These are phyloP conservation scores for Dolichoris vasculosae DNA, from an alignment of 1,140 invertebrate species.

Conservation along the genomic window DNA sequence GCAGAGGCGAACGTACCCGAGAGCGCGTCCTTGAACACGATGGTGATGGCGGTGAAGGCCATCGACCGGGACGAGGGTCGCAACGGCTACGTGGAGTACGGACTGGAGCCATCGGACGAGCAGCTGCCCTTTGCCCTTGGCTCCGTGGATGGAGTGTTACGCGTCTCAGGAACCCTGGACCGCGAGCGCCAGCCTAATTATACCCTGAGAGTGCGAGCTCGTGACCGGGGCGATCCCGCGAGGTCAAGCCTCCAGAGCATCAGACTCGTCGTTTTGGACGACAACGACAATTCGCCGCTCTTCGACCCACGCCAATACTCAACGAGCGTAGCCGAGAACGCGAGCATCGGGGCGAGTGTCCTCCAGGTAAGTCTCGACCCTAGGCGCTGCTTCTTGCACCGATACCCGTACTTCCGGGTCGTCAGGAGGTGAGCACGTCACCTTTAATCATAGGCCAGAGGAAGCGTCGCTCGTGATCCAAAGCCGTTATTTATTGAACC, in stretches of 20 bases:
- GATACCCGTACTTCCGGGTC: background rate
- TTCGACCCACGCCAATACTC: conserved; percentile 93
- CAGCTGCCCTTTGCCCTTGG: conserved; percentile 87
- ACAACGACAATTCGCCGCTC: conserved; percentile 94
- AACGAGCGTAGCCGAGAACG: conserved; percentile 91
- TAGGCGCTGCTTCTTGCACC: too few species aligned
- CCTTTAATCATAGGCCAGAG: background rate
- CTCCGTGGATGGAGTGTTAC: conserved; percentile 88
- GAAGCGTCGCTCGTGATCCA: background rate
- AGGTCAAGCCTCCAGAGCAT: conserved; percentile 82
- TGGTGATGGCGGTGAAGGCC: conserved; percentile 93
- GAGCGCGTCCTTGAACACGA: conserved; percentile 91
- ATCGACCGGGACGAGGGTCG: conserved; percentile 93
- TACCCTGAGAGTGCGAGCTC: conserved; percentile 86
- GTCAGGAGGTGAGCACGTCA: too few species aligned
- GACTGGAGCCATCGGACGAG: conserved; percentile 74
- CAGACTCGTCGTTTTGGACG: conserved; percentile 86
- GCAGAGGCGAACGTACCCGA: conserved; percentile 87
- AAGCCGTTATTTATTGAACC: background rate
- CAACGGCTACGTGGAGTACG: conserved; percentile 95
- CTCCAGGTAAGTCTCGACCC: conserved; percentile 79
- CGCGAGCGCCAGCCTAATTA: conserved; percentile 89
- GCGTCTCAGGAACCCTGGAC: conserved; percentile 88
- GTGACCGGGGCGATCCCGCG: conserved; percentile 91
- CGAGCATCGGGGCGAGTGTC: conserved; percentile 92